Percentiles rank a stretch among this genome's conserved stretches.
These are phyloP conservation scores for Campylomormyrus numenius DNA, from an alignment of 2,113 vertebrate genomes.

Conservation along the genomic window DNA sequence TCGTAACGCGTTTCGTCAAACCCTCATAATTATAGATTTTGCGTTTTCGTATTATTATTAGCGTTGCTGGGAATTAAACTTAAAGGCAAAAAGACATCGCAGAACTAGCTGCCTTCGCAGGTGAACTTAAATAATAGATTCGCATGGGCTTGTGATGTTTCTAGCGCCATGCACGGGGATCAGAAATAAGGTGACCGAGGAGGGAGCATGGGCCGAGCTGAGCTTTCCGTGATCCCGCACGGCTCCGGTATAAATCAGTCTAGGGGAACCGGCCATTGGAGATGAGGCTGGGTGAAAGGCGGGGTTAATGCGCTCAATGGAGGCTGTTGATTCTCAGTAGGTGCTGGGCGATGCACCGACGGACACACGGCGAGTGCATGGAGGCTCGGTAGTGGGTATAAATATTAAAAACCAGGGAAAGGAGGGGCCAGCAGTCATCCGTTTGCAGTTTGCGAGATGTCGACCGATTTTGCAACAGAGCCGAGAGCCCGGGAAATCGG, in stretches of 20 bases:
- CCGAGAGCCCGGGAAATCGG: conserved; percentile 19
- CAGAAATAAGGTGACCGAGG: not conserved
- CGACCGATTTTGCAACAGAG: not conserved
- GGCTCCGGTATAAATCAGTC: conserved; percentile 31
- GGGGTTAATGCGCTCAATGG: conserved; percentile 41
- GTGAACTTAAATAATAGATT: not conserved
- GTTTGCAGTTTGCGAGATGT: conserved; percentile 28
- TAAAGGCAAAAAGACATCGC: not conserved
- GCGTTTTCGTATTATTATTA: not conserved
- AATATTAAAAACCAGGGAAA: conserved; percentile 32
- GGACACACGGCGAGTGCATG: conserved; percentile 13
- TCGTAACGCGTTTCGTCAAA: not conserved
- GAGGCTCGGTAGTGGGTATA: not conserved
- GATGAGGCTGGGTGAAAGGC: conserved; percentile 28
- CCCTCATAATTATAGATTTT: not conserved
- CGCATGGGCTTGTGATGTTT: not conserved
- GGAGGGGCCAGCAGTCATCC: conserved; percentile 28
- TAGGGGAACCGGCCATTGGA: conserved; percentile 34
- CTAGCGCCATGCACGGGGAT: not conserved
- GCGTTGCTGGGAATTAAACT: not conserved
- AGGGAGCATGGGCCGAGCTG: not conserved
- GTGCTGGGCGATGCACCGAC: conserved; percentile 23
- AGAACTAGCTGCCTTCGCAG: not conserved
- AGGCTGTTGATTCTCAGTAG: conserved; percentile 36
- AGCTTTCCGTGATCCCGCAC: conserved; percentile 24